Evolutionary conservation across 1,140 invertebrate species (phyloP), one percentile per base, ranked within the genome.

Genomic region (Bombus impatiens): DNA sequence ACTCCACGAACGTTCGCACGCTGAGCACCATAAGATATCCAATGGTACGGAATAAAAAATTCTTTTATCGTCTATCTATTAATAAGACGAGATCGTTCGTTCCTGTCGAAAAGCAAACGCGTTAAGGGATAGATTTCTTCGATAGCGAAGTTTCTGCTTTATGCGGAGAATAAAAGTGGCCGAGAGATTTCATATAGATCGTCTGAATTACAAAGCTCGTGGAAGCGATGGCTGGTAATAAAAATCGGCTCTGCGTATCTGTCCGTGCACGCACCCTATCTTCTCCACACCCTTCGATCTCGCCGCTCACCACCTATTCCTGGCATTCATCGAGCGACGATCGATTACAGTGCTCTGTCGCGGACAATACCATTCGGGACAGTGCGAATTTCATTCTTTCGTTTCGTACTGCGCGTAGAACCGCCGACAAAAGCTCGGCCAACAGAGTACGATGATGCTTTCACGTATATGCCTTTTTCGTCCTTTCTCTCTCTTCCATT

Each of bases 321-420:
- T 42, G 68, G 82, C 71, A 87, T 87, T 87, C 82, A 87, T 70
- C 77, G 86, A 81, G 77, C 40, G 57, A 87, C 86, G 82, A 87
- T 87, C 86, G 86, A 87, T 87, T 86, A 77, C 83, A 86, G 47
- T 87, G 77, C 78, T 79, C 68, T 32, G 59, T 44, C 84, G 77
- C 76, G 82, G 76, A 87, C 86, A 87, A 87, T 87, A 28, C 82
- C 86, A 84, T 84, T 84, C 85, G 35, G 81, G 67, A 84, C 70
- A 86, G 83, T 65, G 83, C 78, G 86, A 87, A 86, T 87, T 87
- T 87, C 83, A 87, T 87, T 87, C 86, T 80, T 87, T 86, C 83
- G 86, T 78, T 72, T 79, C 70, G 86, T 85, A 75, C 53, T 18
- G 84, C 32, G 71, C 59, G 28, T 59, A 75, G 70, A 78, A 77